These are phyloP conservation scores for Papilio glaucus DNA, from an alignment of 1,140 invertebrate species.

Conservation along the genomic window DNA sequence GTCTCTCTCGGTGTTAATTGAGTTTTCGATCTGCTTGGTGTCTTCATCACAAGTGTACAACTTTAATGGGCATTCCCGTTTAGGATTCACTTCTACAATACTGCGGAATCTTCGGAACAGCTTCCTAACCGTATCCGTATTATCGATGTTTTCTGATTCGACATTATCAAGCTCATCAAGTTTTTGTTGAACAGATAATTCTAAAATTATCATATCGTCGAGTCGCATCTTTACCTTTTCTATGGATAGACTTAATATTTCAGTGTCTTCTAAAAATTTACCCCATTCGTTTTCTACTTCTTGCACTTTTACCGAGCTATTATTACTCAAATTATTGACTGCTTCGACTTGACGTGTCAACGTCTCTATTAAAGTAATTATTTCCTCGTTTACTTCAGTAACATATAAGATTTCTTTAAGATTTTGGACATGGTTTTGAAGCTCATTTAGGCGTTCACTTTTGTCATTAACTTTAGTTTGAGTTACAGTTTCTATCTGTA, in stretches of 20 bases:
- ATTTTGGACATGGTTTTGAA: constrained; percentile 65
- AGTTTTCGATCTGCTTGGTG: constrained; percentile 87
- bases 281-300: constrained; percentile 88
- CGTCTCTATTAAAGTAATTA: constrained; percentile 74
- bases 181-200: constrained; percentile 85
- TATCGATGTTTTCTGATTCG: constrained; percentile 84
- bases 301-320: constrained; percentile 85
- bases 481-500: constrained; percentile 82
- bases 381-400: constrained; percentile 75
- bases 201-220: constrained; percentile 84
- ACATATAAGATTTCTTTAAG: constrained; percentile 72
- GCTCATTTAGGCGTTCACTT: constrained; percentile 57
- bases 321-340: constrained; percentile 85
- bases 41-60: constrained; percentile 86
- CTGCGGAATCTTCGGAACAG: constrained; percentile 62
- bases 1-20: constrained; percentile 88
- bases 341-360: constrained; percentile 79
- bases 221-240: constrained; percentile 83
- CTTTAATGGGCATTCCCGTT: constrained; percentile 85
- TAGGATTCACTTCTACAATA: constrained; percentile 65
- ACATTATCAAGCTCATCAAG: constrained; percentile 87
- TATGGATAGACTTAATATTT: constrained; percentile 82
- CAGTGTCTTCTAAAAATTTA: constrained; percentile 86
- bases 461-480: constrained; percentile 57
- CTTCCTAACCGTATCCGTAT: constrained; percentile 60